Evolutionary conservation across 2,888 invertebrate genomes (phyloP).

Genomic region (Andrena bucephala): DNA sequence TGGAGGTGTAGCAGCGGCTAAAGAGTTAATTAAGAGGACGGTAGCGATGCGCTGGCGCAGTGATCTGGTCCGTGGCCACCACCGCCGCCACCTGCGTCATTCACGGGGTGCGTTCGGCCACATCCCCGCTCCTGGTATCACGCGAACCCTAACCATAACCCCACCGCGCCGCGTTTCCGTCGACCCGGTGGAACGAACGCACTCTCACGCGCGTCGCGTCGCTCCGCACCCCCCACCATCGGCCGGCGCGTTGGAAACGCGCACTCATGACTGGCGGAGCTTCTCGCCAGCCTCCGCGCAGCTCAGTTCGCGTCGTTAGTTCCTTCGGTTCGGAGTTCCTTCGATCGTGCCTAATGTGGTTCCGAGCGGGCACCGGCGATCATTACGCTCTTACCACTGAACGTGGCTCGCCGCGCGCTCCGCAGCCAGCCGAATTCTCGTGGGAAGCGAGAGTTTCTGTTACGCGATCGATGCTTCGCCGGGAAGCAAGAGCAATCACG

Average conservation of each 20-base stretch:
- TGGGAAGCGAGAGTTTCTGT: conserved; percentile 4
- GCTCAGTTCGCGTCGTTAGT: conserved; percentile 80
- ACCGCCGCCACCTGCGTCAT: conserved; percentile 67
- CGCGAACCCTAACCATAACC: conserved; percentile 50
- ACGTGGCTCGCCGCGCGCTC: neutral
- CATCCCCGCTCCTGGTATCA: conserved; percentile 54
- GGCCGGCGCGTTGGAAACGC: conserved; percentile 50
- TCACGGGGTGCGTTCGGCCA: conserved; percentile 61
- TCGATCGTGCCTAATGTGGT: conserved; percentile 5
- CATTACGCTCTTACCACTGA: neutral
- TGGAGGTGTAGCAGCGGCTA: neutral
- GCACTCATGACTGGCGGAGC: conserved; percentile 63
- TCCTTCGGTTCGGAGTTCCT: conserved; percentile 68
- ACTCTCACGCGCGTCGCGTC: conserved; percentile 37
- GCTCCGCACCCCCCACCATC: conserved; percentile 9
- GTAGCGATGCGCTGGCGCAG: conserved; percentile 51
- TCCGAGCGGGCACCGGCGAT: conserved; percentile 25
- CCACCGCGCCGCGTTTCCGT: conserved; percentile 34
- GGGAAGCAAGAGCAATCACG: neutral
- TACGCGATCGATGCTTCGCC: neutral
- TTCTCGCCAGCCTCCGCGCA: conserved; percentile 73
- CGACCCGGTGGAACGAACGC: conserved; percentile 38
- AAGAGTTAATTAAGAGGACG: conserved; percentile 46
- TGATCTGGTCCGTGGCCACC: conserved; percentile 42
- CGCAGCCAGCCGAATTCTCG: neutral